Percentiles rank a stretch among this genome's conserved stretches.
Conservation (phyloP, 2,113 vertebrate genomes). For the Psammodynastes pulverulentus region DNA sequence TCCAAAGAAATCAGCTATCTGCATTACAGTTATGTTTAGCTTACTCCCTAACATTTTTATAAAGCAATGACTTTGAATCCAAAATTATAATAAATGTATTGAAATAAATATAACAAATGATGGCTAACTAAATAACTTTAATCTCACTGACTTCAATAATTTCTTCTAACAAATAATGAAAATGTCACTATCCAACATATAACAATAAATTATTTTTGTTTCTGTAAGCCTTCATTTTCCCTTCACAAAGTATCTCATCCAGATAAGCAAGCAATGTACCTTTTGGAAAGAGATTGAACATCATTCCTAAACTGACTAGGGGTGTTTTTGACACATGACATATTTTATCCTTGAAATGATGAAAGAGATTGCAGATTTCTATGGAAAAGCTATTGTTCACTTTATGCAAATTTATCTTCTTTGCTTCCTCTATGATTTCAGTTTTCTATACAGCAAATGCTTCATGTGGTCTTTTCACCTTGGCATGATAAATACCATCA, state of each 20-base stretch:
- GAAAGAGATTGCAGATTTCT: constrained; percentile 26
- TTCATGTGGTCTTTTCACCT: background rate
- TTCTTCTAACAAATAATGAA: background rate
- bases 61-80: background rate
- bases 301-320: background rate
- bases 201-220: background rate
- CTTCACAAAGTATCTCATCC: background rate
- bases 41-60: background rate
- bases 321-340: constrained; percentile 10
- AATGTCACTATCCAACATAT: background rate
- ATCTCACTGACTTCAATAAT: background rate
- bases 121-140: background rate
- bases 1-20: background rate
- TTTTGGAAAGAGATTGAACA: constrained; percentile 3
- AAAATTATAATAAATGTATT: background rate
- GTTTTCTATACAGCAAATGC: background rate
- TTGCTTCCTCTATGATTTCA: background rate
- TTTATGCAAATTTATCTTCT: constrained; percentile 16
- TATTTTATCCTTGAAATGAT: constrained; percentile 31
- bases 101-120: background rate
- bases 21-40: background rate
- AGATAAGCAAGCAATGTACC: background rate
- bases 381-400: constrained; percentile 30
- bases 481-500: constrained; percentile 2
- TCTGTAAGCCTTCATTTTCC: background rate